These are phyloP conservation scores for Eudyptes chrysolophus DNA, from an alignment of 2,113 vertebrate species.

Conservation along the genomic window DNA sequence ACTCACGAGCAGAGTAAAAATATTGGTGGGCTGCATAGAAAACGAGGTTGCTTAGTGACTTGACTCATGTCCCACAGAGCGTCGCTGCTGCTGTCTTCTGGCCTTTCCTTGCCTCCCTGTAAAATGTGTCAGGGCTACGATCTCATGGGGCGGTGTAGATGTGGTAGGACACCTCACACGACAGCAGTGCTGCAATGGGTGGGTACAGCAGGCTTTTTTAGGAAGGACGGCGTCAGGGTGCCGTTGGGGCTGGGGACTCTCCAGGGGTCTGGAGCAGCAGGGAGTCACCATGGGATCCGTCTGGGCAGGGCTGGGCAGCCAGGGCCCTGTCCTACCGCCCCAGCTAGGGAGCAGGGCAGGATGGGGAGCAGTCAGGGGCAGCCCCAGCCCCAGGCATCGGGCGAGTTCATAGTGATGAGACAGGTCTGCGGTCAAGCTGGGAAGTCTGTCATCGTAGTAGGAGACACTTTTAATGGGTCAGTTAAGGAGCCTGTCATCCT, in stretches of 20 bases:
- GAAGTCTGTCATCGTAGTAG: not conserved
- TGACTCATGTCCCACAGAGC: not conserved
- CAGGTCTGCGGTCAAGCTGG: not conserved
- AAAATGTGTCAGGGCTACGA: not conserved
- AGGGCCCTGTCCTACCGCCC: not conserved
- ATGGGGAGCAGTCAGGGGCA: not conserved
- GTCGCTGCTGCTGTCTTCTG: not conserved
- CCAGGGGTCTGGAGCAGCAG: not conserved
- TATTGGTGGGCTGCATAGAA: not conserved
- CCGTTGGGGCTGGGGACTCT: accelerated
- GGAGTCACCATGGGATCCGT: accelerated
- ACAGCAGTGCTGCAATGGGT: not conserved
- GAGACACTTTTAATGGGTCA: not conserved
- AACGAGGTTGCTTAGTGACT: not conserved
- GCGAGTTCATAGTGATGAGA: not conserved
- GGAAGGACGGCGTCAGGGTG: accelerated
- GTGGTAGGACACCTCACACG: not conserved
- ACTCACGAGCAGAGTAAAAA: not conserved
- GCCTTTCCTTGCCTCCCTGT: not conserved
- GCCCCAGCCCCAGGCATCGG: too few relatives aligned
- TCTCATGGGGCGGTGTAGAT: accelerated
- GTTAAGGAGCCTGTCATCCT: not conserved
- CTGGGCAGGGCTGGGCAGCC: not conserved
- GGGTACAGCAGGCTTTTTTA: not conserved
- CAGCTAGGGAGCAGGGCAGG: not conserved